Evolutionary conservation across 2,888 invertebrate species (phyloP).

Genomic region (Polia nebulosa): DNA sequence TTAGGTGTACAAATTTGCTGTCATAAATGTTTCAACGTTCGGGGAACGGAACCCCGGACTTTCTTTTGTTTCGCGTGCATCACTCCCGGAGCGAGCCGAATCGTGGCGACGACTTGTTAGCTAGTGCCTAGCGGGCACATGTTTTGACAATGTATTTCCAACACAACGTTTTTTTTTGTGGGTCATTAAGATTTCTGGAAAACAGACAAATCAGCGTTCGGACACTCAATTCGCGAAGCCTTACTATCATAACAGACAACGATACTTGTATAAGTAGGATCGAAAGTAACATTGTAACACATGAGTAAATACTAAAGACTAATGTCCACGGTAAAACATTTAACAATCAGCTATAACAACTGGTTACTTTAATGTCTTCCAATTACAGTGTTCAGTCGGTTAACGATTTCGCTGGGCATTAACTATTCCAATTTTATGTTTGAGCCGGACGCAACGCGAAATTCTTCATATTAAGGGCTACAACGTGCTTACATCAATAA

Average conservation of each 20-base stretch:
- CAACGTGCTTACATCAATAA: conserved; percentile 57
- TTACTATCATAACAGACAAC: conserved; percentile 10
- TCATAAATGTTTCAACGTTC: conserved; percentile 73
- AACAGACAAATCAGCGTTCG: conserved; percentile 40
- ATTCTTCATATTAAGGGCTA: conserved; percentile 72
- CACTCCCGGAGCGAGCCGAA: conserved; percentile 80
- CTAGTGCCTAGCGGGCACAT: conserved; percentile 73
- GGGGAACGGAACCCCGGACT: conserved; percentile 76
- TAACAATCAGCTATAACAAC: conserved; percentile 89
- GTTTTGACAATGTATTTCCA: conserved; percentile 78
- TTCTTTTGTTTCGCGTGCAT: conserved; percentile 82
- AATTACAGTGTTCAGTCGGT: conserved; percentile 88
- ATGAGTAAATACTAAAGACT: conserved; percentile 85
- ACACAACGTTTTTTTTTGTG: conserved; percentile 61
- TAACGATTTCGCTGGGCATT: conserved; percentile 89
- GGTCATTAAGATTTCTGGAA: conserved; percentile 54
- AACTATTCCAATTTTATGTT: conserved; percentile 90
- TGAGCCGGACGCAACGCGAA: conserved; percentile 80
- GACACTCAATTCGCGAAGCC: conserved; percentile 8
- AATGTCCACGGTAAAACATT: conserved; percentile 88
- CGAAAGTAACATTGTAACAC: conserved; percentile 81
- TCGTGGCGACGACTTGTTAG: conserved; percentile 78
- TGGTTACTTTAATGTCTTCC: conserved; percentile 89
- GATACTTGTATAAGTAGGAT: conserved; percentile 67
- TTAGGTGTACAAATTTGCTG: conserved; percentile 80